phyloP scores from a whole-genome alignment of 64 coral and sea anemone species.

The Exaiptasia diaphana region DNA sequence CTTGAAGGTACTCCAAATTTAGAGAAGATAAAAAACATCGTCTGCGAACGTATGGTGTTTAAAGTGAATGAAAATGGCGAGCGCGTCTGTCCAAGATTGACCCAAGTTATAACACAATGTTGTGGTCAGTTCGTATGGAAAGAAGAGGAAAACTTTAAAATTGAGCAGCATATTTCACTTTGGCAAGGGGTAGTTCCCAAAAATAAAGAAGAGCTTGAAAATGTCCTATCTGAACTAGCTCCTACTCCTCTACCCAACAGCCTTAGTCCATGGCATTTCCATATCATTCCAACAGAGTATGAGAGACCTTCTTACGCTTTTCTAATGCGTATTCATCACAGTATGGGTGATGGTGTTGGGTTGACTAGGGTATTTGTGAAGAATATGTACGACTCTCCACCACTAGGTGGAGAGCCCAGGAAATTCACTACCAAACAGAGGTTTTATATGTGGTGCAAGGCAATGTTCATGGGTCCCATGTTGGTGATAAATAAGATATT shows the following conservation, averaged over 20 bases:
- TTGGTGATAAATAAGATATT: constrained; percentile 69
- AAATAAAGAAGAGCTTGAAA: constrained; percentile 52
- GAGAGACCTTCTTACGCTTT: constrained; percentile 63
- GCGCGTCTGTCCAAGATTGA: constrained; percentile 74
- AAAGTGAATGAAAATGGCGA: constrained; percentile 70
- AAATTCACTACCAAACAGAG: constrained; percentile 86
- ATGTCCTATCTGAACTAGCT: constrained; percentile 63
- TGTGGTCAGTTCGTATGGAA: constrained; percentile 81
- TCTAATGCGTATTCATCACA: constrained; percentile 88
- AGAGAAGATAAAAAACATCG: constrained; percentile 61
- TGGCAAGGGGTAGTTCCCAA: constrained; percentile 69
- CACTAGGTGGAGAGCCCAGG: constrained; percentile 58
- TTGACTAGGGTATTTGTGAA: constrained; percentile 81
- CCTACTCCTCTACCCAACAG: constrained; percentile 36
- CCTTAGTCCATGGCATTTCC: constrained; percentile 89
- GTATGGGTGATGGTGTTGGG: constrained; percentile 85
- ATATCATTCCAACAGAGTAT: constrained; percentile 68
- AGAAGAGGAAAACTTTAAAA: constrained; percentile 74
- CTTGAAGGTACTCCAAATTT: constrained; percentile 71
- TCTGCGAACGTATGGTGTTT: constrained; percentile 71
- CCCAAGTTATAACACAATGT: constrained; percentile 60
- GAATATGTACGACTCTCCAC: constrained; percentile 82
- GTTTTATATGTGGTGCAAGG: constrained; percentile 94
- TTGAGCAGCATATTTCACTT: constrained; percentile 68
- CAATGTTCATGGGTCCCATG: constrained; percentile 68